phyloP scores from a whole-genome alignment of 2,888 invertebrate species.

The Alitta virens region DNA sequence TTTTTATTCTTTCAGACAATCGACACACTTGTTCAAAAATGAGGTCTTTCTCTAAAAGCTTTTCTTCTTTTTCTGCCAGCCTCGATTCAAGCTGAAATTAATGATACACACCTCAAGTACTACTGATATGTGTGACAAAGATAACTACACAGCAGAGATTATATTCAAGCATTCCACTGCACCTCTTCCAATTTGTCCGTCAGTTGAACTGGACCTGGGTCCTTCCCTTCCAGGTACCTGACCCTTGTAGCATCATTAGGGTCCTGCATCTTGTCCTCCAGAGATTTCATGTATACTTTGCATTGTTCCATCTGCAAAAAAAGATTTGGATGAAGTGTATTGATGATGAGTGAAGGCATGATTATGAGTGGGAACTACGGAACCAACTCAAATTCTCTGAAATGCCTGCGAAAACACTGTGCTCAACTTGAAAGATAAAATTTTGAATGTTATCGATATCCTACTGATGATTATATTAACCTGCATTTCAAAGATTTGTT shows the following conservation, averaged over 20 bases:
- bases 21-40: conserved; percentile 53
- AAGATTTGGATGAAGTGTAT: no score
- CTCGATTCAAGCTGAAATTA: conserved; percentile 47
- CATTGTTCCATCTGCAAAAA: conserved; percentile 46
- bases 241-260: conserved; percentile 50
- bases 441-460: no score
- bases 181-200: conserved; percentile 55
- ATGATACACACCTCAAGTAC: not conserved
- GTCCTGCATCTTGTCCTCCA: conserved; percentile 53
- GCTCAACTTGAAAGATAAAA: no score
- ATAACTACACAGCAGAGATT: no score
- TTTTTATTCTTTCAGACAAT: conserved; percentile 45
- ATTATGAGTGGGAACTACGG: no score
- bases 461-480: no score
- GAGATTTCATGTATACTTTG: conserved; percentile 53
- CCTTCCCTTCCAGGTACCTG: conserved; percentile 50
- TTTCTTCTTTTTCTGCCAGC: conserved; percentile 54
- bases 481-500: conserved; percentile 53
- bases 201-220: conserved; percentile 49
- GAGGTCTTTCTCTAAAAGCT: conserved; percentile 54
- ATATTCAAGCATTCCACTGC: conserved; percentile 10
- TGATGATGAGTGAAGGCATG: no score
- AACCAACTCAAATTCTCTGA: no score
- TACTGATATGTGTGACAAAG: no score
- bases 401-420: no score